Evolutionary conservation across 2,113 vertebrate genomes (phyloP), one percentile per base, ranked within the genome.

Genomic region (Perca schrenkii): DNA sequence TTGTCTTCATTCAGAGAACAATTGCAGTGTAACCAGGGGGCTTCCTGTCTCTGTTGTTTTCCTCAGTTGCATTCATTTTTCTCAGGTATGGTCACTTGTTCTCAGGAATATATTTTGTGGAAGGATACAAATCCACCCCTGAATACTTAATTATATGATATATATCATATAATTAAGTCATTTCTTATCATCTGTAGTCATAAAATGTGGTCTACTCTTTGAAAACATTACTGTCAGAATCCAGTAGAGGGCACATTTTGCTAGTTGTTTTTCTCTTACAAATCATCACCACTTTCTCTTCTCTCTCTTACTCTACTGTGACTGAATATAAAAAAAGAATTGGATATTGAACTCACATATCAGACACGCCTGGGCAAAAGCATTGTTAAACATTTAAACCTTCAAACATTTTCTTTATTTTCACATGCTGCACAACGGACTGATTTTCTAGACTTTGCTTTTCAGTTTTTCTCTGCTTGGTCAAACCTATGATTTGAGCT

Each of bases 231-330:
- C 84, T 67, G 77, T 69, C 22, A 85, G 4, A 66, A 57, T 83
- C 91, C 93, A 94, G 88, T 86, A 93, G 93, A 93, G 91, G 93
- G 93, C 92, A 89, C 69, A 79, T 86, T 89, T 77, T 86, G 67
- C 83, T 66, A 50, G 54, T 66, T 76, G 16, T 34, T 62, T 68
- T 76, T 40, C 25, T 66, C 68, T 68, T 77, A 56, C 15, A 54
- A 36, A 49, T 77, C 54, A 66, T 68, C 12, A 57, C 60, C 63
- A 65, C 17, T 43, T n/a, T 56, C 34, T 21, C 50, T 25, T 74
- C 40, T 47, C 0, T 53, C 34, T n/a, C 66, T 49, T 2, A 47
- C 13, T 68, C 28, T 64, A 25, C 54, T 63, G 63, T 43, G 70
- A 66, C 49, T 70, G 50, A 68, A 63, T n/a, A n/a, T 54, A 34